Evolutionary conservation across 2,888 invertebrate genomes (phyloP), one percentile per base, ranked within the genome.

Genomic region (Scaptomyza reducta): DNA sequence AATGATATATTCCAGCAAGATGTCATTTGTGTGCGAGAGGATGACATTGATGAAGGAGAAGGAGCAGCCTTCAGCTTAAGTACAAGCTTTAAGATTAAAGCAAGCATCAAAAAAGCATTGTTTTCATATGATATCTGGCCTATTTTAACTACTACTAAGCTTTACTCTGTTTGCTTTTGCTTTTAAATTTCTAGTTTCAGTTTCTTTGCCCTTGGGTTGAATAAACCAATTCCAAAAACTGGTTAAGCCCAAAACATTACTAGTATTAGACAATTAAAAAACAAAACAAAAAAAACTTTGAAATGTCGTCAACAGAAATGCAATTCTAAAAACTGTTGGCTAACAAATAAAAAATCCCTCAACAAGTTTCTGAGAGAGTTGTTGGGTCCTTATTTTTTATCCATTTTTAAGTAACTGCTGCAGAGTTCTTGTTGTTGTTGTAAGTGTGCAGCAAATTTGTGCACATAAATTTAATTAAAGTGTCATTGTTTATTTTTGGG

Each of bases 391-490:
- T 10, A 22, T 49, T 14, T 42, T n/a, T 6, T 33, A 45, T 41
- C n/a, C 18, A 1, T 41, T 62, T 31, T 68, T 29, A 68, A 56
- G 56, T 54, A 60, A 35, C 22, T 74, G 46, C 55, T 62, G 51
- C 40, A 60, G 11, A 47, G 33, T 35, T 46, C 29, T 58, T 47
- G 29, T 35, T 46, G 16, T 40, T 64, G 40, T 22, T 33, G 42
- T 18, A 16, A 42, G 45, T 50, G 18, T 67, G 57, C 57, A 41
- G 68, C 56, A 66, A 76, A 79, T 79, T 83, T 73, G 47, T 81
- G 74, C 60, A 78, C 70, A 85, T 78, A 81, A 77, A 84, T 85
- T 87, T 79, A 87, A 87, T 79, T 80, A 77, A 79, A 87, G 65
- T 67, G 58, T 65, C 69, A 62, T 71, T 79, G 71, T 82, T 83